phyloP scores from a whole-genome alignment of 1,140 invertebrate genomes.

The Drosophila melanogaster region DNA sequence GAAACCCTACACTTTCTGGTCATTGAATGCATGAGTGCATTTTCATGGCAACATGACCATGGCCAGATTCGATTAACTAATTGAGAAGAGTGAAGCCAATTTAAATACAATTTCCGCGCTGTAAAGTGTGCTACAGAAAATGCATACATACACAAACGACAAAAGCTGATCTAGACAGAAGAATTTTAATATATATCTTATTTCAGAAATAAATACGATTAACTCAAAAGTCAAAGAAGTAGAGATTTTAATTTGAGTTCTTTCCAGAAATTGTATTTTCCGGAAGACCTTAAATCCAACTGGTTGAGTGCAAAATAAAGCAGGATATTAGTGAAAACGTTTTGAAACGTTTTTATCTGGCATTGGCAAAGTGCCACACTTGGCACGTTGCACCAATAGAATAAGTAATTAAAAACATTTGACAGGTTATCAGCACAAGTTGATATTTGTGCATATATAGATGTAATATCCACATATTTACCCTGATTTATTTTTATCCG shows the following conservation, averaged over 20 bases:
- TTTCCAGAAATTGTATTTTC: background rate
- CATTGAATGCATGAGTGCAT: background rate
- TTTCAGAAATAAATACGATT: background rate
- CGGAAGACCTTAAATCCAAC: background rate
- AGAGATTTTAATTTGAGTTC: no score
- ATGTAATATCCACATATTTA: background rate
- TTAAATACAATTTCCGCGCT: background rate
- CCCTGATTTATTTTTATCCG: constrained; percentile 14
- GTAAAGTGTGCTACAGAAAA: constrained; percentile 2
- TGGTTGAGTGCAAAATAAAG: background rate
- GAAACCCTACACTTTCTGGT: background rate
- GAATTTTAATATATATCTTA: background rate
- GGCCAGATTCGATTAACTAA: constrained; percentile 7
- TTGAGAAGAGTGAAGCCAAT: background rate
- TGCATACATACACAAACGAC: no score
- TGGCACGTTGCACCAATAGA: constrained; percentile 10
- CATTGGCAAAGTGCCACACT: background rate
- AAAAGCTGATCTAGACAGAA: background rate
- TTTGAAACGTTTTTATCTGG: background rate
- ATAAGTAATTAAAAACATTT: constrained; percentile 55
- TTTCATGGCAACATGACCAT: background rate
- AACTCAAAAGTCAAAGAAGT: no score
- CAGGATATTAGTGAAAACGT: constrained; percentile 5
- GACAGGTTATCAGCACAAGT: constrained; percentile 49
- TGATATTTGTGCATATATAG: constrained; percentile 40